phyloP scores from a whole-genome alignment of 1,140 invertebrate species.

The Trypoxylus dichotomus region DNA sequence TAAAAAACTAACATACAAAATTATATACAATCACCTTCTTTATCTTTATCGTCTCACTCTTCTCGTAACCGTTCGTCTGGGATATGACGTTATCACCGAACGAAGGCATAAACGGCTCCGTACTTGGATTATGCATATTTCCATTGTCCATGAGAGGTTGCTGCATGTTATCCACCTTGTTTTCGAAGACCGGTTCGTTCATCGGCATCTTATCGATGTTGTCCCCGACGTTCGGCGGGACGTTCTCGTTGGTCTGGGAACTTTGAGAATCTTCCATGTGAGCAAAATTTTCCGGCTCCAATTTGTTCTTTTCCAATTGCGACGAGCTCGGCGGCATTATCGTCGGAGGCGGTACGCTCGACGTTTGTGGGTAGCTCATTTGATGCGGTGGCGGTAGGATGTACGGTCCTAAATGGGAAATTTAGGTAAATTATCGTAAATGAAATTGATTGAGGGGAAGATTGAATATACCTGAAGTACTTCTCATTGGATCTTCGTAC shows the following conservation, averaged over 20 bases:
- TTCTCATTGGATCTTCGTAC: conserved; percentile 40
- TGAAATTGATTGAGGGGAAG: too few relatives aligned
- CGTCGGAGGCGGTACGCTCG: conserved; percentile 7
- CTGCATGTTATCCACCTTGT: conserved; percentile 25
- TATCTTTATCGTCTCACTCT: conserved; percentile 35
- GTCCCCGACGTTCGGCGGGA: conserved; percentile 11
- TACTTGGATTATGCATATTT: background rate
- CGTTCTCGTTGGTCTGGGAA: conserved; percentile 11
- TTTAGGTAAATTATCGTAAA: background rate
- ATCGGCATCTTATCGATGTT: conserved; percentile 8
- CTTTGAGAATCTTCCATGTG: conserved; percentile 1
- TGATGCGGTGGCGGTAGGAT: conserved; percentile 25
- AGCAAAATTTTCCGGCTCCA: conserved; percentile 1
- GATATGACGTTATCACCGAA: background rate
- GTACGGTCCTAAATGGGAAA: background rate
- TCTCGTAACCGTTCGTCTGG: conserved; percentile 14
- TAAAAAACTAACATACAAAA: background rate
- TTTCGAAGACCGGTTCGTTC: conserved; percentile 26
- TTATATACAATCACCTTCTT: conserved; percentile 43
- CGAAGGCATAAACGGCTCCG: conserved; percentile 16
- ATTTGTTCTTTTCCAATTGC: background rate
- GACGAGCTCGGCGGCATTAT: background rate
- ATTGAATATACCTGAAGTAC: conserved; percentile 21
- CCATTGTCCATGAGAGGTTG: background rate
- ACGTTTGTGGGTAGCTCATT: conserved; percentile 3